Evolutionary conservation across 2,113 vertebrate genomes (phyloP).

Genomic region (Jacana jacana): DNA sequence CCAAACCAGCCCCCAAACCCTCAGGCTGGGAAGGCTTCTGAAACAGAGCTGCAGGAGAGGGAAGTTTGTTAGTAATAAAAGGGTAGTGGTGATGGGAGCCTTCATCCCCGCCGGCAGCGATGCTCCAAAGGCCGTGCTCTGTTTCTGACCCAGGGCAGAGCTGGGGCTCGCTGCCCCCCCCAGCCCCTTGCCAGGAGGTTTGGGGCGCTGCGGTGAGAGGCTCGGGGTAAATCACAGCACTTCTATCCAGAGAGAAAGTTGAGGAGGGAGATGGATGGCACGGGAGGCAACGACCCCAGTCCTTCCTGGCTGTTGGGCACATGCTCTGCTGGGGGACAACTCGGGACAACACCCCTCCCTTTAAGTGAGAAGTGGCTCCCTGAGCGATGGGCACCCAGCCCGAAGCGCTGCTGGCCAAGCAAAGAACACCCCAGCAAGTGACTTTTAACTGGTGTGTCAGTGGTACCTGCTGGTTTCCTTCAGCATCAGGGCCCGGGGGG

Average conservation of each 20-base stretch:
- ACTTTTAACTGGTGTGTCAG: fast-evolving
- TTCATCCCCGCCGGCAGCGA: not conserved
- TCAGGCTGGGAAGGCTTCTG: no score
- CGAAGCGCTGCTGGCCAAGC: not conserved
- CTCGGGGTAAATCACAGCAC: fast-evolving
- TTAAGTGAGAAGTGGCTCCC: not conserved
- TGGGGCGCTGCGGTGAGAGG: not conserved
- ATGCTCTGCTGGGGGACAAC: no score
- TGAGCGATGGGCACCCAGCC: not conserved
- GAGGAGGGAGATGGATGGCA: not conserved
- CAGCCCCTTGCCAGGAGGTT: not conserved
- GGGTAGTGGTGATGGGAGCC: not conserved
- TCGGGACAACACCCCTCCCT: not conserved
- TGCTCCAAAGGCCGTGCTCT: not conserved
- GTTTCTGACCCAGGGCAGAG: not conserved
- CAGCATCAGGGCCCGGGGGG: not conserved
- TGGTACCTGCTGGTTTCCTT: not conserved
- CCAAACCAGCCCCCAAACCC: no score
- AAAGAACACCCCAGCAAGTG: fast-evolving
- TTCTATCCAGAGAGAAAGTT: not conserved
- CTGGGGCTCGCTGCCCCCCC: not conserved
- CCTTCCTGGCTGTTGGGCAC: not conserved
- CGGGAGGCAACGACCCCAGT: fast-evolving
- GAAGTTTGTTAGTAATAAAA: not conserved
- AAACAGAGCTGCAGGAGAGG: not conserved